Conservation (phyloP, 2,797 vertebrate species). For the Austrolebias charrua region DNA sequence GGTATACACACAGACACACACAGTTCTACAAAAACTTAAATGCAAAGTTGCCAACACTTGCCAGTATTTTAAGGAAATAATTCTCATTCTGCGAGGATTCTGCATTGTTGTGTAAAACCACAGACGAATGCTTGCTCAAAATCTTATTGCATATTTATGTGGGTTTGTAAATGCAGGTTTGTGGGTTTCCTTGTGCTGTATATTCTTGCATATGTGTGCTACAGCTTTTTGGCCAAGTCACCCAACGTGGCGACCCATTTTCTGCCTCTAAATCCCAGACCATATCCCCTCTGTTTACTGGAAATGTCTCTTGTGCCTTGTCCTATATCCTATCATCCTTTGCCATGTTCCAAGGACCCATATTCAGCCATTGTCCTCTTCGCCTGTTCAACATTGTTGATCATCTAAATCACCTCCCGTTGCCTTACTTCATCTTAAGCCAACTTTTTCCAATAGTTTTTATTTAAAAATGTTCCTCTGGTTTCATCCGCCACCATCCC, state of each 20-base stretch:
- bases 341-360: slow-evolving; percentile 64
- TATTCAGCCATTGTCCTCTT: slow-evolving; percentile 61
- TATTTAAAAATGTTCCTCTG: background rate
- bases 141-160: background rate
- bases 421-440: slow-evolving; percentile 56
- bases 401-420: slow-evolving; percentile 29
- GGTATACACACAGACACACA: background rate
- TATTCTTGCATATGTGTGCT: slow-evolving; percentile 31
- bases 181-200: slow-evolving; percentile 16
- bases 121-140: slow-evolving; percentile 10
- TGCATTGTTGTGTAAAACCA: background rate
- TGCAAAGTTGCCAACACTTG: background rate
- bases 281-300: slow-evolving; percentile 64
- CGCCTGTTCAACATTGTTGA: slow-evolving; percentile 62
- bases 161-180: background rate
- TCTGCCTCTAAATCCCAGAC: slow-evolving; percentile 60
- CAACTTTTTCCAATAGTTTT: slow-evolving; percentile 24
- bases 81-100: background rate
- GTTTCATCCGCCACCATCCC: slow-evolving; percentile 22
- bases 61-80: background rate
- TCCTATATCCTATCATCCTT: slow-evolving; percentile 75
- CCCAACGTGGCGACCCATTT: slow-evolving; percentile 59
- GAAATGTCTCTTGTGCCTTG: slow-evolving; percentile 63
- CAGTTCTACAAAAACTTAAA: background rate
- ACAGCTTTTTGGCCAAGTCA: slow-evolving; percentile 56